Conservation (phyloP, 2,113 vertebrate genomes). For the Paradisaea rubra region DNA sequence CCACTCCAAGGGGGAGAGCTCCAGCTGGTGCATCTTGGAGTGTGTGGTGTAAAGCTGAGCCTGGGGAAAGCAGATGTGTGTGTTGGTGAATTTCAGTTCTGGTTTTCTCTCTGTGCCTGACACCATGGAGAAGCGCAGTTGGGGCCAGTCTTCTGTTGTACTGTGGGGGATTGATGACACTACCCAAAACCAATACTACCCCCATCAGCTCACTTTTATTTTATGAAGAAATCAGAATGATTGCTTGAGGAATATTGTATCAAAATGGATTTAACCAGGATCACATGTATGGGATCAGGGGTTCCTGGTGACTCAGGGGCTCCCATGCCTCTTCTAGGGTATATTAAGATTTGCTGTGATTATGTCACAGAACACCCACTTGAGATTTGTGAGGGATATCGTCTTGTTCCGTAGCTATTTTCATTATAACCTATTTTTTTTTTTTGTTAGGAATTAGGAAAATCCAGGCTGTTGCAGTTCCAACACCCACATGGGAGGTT, state of each 20-base stretch:
- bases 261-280: not conserved
- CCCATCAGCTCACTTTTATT: not conserved
- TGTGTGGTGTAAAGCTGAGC: not conserved
- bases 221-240: not conserved
- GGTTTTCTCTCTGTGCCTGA: not conserved
- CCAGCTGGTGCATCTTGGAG: not conserved
- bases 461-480: not conserved
- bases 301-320: not conserved
- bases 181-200: not conserved
- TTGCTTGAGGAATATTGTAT: not conserved
- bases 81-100: not conserved
- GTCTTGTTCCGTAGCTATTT: not conserved
- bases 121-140: fast-evolving
- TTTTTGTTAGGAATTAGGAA: not conserved
- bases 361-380: not conserved
- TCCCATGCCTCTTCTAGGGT: fast-evolving
- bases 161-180: not conserved
- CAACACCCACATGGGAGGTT: fast-evolving
- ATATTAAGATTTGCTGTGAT: not conserved
- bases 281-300: not conserved
- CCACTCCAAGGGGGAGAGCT: not conserved
- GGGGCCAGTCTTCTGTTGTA: not conserved
- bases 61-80: not conserved
- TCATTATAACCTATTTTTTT: fast-evolving
- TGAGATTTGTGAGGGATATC: not conserved